A percentile compares a stretch with the other conserved stretches of the same genome.
These are phyloP conservation scores for Heterodera carotae DNA, from an alignment of 1,140 invertebrate genomes.

Conservation along the genomic window DNA sequence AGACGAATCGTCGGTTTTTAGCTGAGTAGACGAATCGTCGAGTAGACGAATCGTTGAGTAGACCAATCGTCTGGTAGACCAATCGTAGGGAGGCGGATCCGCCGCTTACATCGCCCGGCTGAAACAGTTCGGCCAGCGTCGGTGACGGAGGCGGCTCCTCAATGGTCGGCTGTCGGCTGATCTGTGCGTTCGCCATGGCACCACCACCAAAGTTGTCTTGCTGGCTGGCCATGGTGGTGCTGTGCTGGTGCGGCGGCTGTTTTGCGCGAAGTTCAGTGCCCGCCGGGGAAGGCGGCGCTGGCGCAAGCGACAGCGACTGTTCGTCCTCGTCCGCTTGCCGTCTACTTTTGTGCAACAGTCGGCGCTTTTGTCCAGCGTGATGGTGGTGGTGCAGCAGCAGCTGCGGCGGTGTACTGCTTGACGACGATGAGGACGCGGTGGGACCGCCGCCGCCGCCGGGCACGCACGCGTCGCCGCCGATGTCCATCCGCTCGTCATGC, in stretches of 20 bases:
- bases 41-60: too few relatives aligned
- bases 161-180: conserved; percentile 58
- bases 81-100: too few relatives aligned
- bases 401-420: neutral
- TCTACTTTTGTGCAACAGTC: conserved; percentile 27
- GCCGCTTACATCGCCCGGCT: conserved; percentile 45
- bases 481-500: conserved; percentile 33
- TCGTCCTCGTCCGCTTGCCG: neutral
- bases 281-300: too few relatives aligned
- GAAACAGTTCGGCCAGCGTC: conserved; percentile 51
- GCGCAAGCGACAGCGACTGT: neutral
- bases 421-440: conserved; percentile 7
- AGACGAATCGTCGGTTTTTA: too few relatives aligned
- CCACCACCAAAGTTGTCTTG: neutral
- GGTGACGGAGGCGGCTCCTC: conserved; percentile 60
- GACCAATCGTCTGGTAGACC: too few relatives aligned
- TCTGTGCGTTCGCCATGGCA: conserved; percentile 10
- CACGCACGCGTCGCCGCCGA: neutral
- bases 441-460: neutral
- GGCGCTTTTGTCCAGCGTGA: conserved; percentile 32
- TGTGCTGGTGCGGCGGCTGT: conserved; percentile 4
- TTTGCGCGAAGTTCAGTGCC: too few relatives aligned
- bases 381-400: too few relatives aligned
- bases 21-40: too few relatives aligned
- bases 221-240: conserved; percentile 1